Evolutionary conservation across 2,113 vertebrate genomes (phyloP), one percentile per base, ranked within the genome.

Genomic region (Leptobrachium ailaonicum): DNA sequence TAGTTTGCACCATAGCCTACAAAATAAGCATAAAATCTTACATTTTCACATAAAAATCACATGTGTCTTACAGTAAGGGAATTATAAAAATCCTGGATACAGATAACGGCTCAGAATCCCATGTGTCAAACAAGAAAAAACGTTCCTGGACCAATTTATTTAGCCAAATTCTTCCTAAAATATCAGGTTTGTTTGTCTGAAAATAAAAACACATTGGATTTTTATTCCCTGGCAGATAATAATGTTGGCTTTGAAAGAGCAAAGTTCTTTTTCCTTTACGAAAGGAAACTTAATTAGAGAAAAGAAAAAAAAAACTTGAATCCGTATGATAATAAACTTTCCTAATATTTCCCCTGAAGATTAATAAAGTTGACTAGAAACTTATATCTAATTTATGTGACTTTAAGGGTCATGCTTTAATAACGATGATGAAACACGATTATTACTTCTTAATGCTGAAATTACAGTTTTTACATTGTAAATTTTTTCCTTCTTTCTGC

Each of bases 401-500:
- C 95, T 93, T 96, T 92, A 95, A 95, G 95, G 96, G 96, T 95
- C 93, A 95, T 93, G 92, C 95, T 97, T 98, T 97, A 97, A 97
- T 96, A 97, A 97, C 95, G 92, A 94, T 93, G 95, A 96, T 97
- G 96, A 99, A 97, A 97, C 96, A 96, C 93, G 96, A 98, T 99
- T 98, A 99, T 99, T 96, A 98, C 95, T 96, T 96, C 95, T 96
- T 99, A 98, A 99, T 97, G 96, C 96, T 94, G 95, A 96, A 99
- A 99, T 99, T 99, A 99, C 95, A 94, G 93, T 97, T 98, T 97
- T 98, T 93, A 94, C 91, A 94, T 94, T 93, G 93, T 93, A 93
- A 95, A 94, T 94, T 96, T 32, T 95, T 94, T 89, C 93, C 92
- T 91, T 95, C 95, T 92, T 95, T 94, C 95, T 95, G 92, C 98